Conservation (phyloP, 1,140 invertebrate genomes). For the Diprion similis region DNA sequence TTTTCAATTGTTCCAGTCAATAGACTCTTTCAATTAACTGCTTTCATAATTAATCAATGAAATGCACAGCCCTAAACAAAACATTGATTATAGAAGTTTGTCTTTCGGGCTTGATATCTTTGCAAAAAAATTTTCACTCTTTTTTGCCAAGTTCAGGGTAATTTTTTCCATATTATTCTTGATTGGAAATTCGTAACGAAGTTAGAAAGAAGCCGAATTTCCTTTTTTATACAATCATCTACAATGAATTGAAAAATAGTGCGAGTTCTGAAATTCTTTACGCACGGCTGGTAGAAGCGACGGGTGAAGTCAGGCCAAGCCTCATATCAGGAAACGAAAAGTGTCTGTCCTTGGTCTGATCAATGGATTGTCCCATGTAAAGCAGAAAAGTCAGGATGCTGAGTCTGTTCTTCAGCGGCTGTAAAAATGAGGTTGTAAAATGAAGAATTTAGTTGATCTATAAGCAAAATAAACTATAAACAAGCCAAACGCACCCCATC, state of each 20-base stretch:
- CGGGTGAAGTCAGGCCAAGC: constrained; percentile 42
- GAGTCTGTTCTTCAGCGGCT: constrained; percentile 51
- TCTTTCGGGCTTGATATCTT: no score
- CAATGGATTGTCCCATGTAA: constrained; percentile 42
- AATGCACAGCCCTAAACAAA: no score
- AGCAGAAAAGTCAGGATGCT: constrained; percentile 49
- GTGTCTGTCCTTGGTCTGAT: constrained; percentile 43
- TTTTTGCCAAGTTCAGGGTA: no score
- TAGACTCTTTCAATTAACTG: no score
- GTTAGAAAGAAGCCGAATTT: no score
- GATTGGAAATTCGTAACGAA: no score
- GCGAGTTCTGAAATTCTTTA: neutral
- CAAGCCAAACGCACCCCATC: constrained; percentile 44
- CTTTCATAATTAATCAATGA: no score
- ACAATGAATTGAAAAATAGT: neutral
- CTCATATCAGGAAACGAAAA: constrained; percentile 50
- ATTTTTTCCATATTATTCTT: no score
- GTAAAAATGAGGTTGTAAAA: constrained; percentile 20
- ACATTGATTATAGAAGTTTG: no score
- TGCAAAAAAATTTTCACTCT: no score
- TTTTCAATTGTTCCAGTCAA: no score
- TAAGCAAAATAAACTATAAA: neutral
- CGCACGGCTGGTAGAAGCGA: constrained; percentile 52
- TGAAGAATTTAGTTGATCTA: no score
- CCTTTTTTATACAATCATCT: constrained; percentile 6